Evolutionary conservation across 2,797 vertebrate species (phyloP).

Genomic region (Coranthus polyacanthus): DNA sequence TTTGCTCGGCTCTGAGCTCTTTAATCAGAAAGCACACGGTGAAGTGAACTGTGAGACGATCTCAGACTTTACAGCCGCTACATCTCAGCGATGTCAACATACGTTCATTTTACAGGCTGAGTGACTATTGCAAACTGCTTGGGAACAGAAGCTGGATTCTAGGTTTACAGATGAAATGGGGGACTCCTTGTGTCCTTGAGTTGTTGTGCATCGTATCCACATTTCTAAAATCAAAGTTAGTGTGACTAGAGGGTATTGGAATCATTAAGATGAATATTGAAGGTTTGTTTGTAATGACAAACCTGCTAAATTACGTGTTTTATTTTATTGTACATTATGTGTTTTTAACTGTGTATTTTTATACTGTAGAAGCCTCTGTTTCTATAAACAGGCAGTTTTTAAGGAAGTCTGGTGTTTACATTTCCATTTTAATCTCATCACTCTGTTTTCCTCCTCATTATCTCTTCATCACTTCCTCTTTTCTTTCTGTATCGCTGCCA

Average conservation of each 20-base stretch:
- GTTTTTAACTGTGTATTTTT: neutral
- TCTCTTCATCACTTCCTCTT: constrained; percentile 31
- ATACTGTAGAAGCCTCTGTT: constrained; percentile 18
- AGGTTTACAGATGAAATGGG: too few relatives aligned
- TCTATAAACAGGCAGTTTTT: constrained; percentile 17
- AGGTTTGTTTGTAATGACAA: too few relatives aligned
- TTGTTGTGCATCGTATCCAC: too few relatives aligned
- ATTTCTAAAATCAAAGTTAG: too few relatives aligned
- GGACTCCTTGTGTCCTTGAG: too few relatives aligned
- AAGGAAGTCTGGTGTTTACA: constrained; percentile 52
- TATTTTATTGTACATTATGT: neutral
- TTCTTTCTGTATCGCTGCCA: constrained; percentile 20
- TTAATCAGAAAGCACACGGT: constrained; percentile 17
- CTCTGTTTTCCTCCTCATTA: constrained; percentile 6
- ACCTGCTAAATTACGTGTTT: neutral
- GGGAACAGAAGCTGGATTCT: too few relatives aligned
- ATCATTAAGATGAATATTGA: too few relatives aligned
- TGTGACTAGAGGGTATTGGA: too few relatives aligned
- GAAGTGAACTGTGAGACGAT: constrained; percentile 12
- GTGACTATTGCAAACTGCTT: too few relatives aligned
- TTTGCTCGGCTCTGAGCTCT: constrained; percentile 18
- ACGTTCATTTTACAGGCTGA: neutral
- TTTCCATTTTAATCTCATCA: constrained; percentile 39
- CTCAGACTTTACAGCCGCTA: too few relatives aligned
- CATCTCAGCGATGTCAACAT: too few relatives aligned